Evolutionary conservation across 2,888 invertebrate species (phyloP).

Genomic region (Eumerus sabulonum): DNA sequence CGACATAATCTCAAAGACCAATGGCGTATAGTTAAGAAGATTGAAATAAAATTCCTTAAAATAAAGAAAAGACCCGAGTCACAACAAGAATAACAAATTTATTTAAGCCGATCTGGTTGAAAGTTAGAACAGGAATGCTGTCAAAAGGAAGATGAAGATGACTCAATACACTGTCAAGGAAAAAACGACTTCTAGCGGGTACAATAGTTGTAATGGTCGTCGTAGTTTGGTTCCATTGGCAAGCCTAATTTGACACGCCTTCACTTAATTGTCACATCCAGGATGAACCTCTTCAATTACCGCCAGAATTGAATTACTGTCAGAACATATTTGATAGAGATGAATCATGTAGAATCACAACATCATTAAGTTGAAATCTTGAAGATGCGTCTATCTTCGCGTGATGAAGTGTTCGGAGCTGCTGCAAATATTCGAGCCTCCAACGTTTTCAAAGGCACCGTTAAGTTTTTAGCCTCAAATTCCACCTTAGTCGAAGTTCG

Average conservation of each 20-base stretch:
- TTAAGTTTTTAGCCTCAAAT: too few relatives aligned
- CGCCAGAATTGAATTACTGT: slow-evolving; percentile 35
- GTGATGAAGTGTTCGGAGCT: slow-evolving; percentile 21
- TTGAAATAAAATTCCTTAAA: too few relatives aligned
- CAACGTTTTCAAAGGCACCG: slow-evolving; percentile 9
- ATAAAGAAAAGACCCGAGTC: too few relatives aligned
- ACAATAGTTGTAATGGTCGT: slow-evolving; percentile 41
- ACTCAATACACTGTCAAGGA: background rate
- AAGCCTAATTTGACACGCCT: slow-evolving; percentile 35
- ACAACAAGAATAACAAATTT: too few relatives aligned
- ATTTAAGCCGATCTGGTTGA: too few relatives aligned
- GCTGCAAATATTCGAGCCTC: slow-evolving; percentile 25
- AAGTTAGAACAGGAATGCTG: too few relatives aligned
- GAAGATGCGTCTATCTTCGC: background rate
- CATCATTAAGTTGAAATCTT: slow-evolving; percentile 21
- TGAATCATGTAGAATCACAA: slow-evolving; percentile 46
- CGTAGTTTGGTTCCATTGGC: slow-evolving; percentile 34
- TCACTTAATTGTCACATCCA: slow-evolving; percentile 39
- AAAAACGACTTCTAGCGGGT: slow-evolving; percentile 16
- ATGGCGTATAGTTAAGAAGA: too few relatives aligned
- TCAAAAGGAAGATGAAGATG: too few relatives aligned
- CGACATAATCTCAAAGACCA: too few relatives aligned
- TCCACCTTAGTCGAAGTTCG: too few relatives aligned
- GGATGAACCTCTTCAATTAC: slow-evolving; percentile 39
- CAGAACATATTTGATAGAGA: slow-evolving; percentile 37